These are phyloP conservation scores for Zoanthus solanderi DNA, from an alignment of 92 coral and sea anemone species.

Conservation along the genomic window DNA sequence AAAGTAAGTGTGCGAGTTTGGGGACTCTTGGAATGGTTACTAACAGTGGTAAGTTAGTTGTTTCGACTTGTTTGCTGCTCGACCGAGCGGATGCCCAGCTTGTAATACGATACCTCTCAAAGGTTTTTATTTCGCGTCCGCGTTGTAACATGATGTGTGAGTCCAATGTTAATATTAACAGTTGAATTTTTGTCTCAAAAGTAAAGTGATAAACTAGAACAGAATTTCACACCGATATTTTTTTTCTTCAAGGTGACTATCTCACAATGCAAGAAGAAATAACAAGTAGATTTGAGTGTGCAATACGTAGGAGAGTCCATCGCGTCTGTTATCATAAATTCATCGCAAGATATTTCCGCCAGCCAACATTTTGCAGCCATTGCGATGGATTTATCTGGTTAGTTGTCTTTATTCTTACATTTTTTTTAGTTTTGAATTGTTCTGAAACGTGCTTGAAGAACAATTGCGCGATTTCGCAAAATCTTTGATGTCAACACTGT, in stretches of 20 bases:
- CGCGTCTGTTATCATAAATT: slow-evolving; percentile 60
- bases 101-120: background rate
- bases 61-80: background rate
- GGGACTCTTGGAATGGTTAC: background rate
- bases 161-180: background rate
- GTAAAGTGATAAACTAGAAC: background rate
- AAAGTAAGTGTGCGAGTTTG: background rate
- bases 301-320: slow-evolving; percentile 54
- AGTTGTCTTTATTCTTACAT: background rate
- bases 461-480: background rate
- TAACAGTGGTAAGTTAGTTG: background rate
- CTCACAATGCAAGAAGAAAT: slow-evolving; percentile 6
- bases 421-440: background rate
- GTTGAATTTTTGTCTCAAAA: background rate
- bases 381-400: slow-evolving; percentile 67
- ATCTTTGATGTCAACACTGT: background rate
- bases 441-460: background rate
- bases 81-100: background rate
- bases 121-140: background rate
- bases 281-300: slow-evolving; percentile 1
- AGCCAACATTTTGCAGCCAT: slow-evolving; percentile 65
- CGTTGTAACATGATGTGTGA: background rate
- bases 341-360: slow-evolving; percentile 59
- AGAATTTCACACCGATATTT: background rate
- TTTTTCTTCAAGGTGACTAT: background rate